phyloP scores from a whole-genome alignment of 1,140 invertebrate genomes.

The Temnothorax curvispinosus region DNA sequence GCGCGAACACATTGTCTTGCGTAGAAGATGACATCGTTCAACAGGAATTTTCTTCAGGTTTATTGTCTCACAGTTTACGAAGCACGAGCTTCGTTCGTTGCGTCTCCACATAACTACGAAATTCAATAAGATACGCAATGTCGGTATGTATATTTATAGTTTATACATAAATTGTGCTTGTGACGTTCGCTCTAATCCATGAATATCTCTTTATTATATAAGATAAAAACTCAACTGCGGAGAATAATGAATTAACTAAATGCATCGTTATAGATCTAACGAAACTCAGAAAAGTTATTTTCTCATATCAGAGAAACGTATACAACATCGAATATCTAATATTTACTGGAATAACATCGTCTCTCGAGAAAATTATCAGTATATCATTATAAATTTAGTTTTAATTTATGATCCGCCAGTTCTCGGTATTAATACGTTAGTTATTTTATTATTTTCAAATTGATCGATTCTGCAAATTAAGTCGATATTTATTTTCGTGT shows the following conservation, averaged over 20 bases:
- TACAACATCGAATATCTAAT: neutral
- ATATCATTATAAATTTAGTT: neutral
- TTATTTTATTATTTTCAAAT: neutral
- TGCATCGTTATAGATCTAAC: neutral
- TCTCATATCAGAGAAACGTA: neutral
- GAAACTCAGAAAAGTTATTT: neutral
- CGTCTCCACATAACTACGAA: conserved; percentile 64
- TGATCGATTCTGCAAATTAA: conserved; percentile 13
- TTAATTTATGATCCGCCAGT: neutral
- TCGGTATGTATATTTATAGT: conserved; percentile 74
- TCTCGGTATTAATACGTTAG: neutral
- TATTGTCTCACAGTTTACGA: conserved; percentile 26
- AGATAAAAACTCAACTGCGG: neutral
- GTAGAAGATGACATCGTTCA: conserved; percentile 59
- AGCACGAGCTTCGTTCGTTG: conserved; percentile 44
- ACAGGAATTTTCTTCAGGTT: conserved; percentile 13
- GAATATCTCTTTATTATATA: neutral
- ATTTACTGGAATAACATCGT: neutral
- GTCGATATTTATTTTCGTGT: conserved; percentile 12
- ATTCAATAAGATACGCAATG: conserved; percentile 64
- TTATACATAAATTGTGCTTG: conserved; percentile 64
- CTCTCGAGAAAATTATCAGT: neutral
- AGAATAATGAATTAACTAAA: conserved; percentile 2
- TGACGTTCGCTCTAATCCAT: neutral
- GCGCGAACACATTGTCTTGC: conserved; percentile 20